These are phyloP conservation scores for Drosophila bipectinata DNA, from an alignment of 1,140 invertebrate genomes.

Conservation along the genomic window DNA sequence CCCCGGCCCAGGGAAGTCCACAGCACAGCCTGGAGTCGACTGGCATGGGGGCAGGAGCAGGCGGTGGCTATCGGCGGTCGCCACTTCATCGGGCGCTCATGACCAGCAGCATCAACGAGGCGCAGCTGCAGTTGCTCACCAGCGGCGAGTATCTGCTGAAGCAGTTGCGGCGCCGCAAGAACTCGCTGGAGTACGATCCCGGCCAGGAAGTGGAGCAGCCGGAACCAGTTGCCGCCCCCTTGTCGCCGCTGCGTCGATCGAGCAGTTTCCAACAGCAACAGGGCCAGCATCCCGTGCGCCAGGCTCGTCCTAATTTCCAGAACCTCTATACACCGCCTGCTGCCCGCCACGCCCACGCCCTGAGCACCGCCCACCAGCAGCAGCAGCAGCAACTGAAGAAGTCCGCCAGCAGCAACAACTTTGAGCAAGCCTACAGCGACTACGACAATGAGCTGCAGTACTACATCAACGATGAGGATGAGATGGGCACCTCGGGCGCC, in stretches of 20 bases:
- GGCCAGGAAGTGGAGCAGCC: constrained; percentile 43
- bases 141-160: constrained; percentile 79
- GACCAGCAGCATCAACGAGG: constrained; percentile 83
- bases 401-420: constrained; percentile 83
- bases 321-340: constrained; percentile 80
- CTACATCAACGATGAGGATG: constrained; percentile 83
- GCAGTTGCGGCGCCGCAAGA: constrained; percentile 84
- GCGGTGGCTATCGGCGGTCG: constrained; percentile 66
- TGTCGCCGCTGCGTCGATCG: constrained; percentile 78
- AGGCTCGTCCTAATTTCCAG: constrained; percentile 78
- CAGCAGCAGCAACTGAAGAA: constrained; percentile 60
- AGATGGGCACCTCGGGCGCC: constrained; percentile 68
- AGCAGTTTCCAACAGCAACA: constrained; percentile 75
- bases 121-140: constrained; percentile 74
- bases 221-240: constrained; percentile 28
- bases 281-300: constrained; percentile 52
- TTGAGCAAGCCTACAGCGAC: constrained; percentile 76
- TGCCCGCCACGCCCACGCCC: constrained; percentile 63
- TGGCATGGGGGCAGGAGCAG: constrained; percentile 21
- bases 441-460: constrained; percentile 83
- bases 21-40: constrained; percentile 71
- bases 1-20: constrained; percentile 72
- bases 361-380: constrained; percentile 41
- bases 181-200: constrained; percentile 83
- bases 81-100: constrained; percentile 73